A percentile compares a stretch with the other conserved stretches of the same genome.
These are phyloP conservation scores for Molorchus minor DNA, from an alignment of 2,888 invertebrate species.

Conservation along the genomic window DNA sequence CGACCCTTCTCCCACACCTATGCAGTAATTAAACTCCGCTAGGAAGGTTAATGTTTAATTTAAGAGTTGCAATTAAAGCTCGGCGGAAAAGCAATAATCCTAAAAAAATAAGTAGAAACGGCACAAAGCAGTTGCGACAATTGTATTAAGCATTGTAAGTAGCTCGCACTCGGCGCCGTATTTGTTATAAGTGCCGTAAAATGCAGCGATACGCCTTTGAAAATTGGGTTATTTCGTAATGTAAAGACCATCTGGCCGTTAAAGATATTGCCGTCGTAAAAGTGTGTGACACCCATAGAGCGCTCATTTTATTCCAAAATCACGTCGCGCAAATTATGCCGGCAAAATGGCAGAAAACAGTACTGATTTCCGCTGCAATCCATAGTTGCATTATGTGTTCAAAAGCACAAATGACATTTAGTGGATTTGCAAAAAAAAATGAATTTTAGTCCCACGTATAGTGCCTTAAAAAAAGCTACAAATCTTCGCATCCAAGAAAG, in stretches of 20 bases:
- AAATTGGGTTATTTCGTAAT: conserved; percentile 17
- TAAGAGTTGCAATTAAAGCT: conserved; percentile 10
- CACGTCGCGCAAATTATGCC: neutral
- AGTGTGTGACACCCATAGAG: conserved; percentile 3
- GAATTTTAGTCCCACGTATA: too few species aligned
- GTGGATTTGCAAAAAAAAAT: too few species aligned
- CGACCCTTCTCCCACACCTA: too few species aligned
- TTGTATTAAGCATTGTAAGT: conserved; percentile 20
- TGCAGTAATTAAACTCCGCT: neutral
- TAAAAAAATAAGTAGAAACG: conserved; percentile 19
- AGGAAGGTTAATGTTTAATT: neutral
- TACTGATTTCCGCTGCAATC: too few species aligned
- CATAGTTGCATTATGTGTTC: too few species aligned
- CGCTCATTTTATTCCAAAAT: conserved; percentile 5
- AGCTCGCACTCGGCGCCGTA: conserved; percentile 9
- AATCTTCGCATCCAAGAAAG: too few species aligned
- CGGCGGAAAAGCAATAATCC: conserved; percentile 17
- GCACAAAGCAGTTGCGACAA: conserved; percentile 17
- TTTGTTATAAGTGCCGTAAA: conserved; percentile 16
- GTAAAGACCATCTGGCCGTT: conserved; percentile 14
- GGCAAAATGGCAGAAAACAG: neutral
- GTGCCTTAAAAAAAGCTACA: too few species aligned
- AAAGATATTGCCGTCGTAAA: conserved; percentile 18
- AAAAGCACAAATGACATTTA: too few species aligned
- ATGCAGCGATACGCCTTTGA: conserved; percentile 4